Evolutionary conservation across 2,797 vertebrate genomes (phyloP).

Genomic region (Aselliscus stoliczkanus): DNA sequence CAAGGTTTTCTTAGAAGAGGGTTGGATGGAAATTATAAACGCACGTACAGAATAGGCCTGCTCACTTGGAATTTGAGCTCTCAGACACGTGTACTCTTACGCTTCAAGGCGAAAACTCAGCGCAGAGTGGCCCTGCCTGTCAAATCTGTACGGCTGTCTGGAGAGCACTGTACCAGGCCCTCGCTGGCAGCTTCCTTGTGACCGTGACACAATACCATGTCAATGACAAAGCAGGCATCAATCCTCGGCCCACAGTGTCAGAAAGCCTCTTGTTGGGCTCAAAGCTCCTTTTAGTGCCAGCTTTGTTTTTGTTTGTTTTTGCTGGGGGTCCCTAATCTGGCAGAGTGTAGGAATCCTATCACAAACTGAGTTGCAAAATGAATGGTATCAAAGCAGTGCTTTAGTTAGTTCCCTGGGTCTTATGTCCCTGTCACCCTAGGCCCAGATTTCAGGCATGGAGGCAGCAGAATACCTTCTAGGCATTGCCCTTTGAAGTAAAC

Average conservation of each 20-base stretch:
- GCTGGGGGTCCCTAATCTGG: background rate
- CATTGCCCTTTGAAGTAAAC: slow-evolving; percentile 99
- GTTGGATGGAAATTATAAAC: background rate
- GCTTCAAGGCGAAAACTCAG: background rate
- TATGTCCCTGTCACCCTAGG: background rate
- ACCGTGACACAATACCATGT: background rate
- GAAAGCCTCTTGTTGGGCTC: background rate
- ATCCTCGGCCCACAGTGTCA: background rate
- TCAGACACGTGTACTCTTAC: background rate
- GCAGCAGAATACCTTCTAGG: slow-evolving; percentile 91
- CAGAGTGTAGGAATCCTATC: background rate
- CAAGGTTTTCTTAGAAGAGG: background rate
- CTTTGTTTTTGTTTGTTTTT: background rate
- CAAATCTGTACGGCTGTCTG: background rate
- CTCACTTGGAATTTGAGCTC: background rate
- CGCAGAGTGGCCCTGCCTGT: background rate
- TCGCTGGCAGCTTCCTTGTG: background rate
- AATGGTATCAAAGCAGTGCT: background rate
- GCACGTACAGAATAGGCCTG: background rate
- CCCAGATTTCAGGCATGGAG: background rate
- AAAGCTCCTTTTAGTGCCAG: background rate
- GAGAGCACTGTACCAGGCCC: background rate
- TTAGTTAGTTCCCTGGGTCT: background rate
- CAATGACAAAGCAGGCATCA: background rate
- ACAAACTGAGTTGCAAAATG: background rate